These are phyloP conservation scores for Pseudoips prasinana DNA, from an alignment of 2,888 invertebrate genomes.

Conservation along the genomic window DNA sequence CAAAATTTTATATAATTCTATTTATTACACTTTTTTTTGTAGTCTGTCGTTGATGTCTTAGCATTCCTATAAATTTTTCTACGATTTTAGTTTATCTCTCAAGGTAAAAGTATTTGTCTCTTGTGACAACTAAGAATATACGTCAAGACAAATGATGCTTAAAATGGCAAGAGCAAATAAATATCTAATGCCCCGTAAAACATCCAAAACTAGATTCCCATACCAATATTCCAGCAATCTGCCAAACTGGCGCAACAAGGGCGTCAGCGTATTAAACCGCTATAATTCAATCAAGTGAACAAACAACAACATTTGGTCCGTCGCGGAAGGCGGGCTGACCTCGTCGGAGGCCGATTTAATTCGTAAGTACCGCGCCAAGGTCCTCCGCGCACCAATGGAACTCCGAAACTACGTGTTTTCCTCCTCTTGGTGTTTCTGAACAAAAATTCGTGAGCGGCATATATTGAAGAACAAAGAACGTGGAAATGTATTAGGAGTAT, in stretches of 20 bases:
- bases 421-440: constrained; percentile 31
- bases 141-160: too few species aligned
- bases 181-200: too few species aligned
- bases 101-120: too few species aligned
- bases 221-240: constrained; percentile 1
- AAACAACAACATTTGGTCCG: constrained; percentile 32
- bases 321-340: constrained; percentile 51
- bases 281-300: constrained; percentile 29
- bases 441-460: constrained; percentile 17
- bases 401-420: constrained; percentile 29
- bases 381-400: constrained; percentile 34
- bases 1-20: too few species aligned
- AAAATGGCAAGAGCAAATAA: too few species aligned
- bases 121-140: too few species aligned
- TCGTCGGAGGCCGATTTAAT: constrained; percentile 58
- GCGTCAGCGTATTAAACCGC: constrained; percentile 19
- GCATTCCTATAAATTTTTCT: too few species aligned
- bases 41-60: too few species aligned
- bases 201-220: too few species aligned
- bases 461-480: constrained; percentile 8
- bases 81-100: too few species aligned
- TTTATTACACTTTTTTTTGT: too few species aligned
- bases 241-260: constrained; percentile 13
- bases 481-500: constrained; percentile 3
- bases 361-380: constrained; percentile 64